Base-by-base conservation (phyloP, 1,140 invertebrate genomes). In the Augochlora pura region DNA sequence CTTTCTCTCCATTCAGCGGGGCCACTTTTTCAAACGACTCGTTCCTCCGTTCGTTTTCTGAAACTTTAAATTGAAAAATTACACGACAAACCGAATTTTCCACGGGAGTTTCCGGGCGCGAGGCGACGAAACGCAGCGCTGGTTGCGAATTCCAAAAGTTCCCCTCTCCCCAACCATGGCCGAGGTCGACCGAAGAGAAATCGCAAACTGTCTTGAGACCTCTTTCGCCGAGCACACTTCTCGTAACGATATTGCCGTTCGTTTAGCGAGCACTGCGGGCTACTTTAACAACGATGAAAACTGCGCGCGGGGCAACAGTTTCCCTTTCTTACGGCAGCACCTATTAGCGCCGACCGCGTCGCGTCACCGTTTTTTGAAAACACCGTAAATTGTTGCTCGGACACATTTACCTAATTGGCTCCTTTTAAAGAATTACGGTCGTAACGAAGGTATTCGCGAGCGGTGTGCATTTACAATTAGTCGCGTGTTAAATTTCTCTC, bases 61-160 rank as follows among this genome's bases (percentile, higher is more conserved):
- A 57, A 38, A 49, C 18, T 49, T 32, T 57, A 21, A 18, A 69
- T 38, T 14, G 67, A 69, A 57, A 39, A 69, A 69, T 54, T 68
- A 54, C 25, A 25, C 66, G 66, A 52, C 23, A 68, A 54, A 68
- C 25, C 49, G 66, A 54, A 54, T 68, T 68, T 32, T 9, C 8
- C 3, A n/a, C n/a, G 23, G 18, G 16, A 52, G 27, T 7, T 52
- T 68, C 18, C 25, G 25, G 23, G 16, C 46, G 18, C 2, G 38
- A 67, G 25, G 16, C 42, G 65, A 49, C 9, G 46, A 68, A 68
- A 68, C 66, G 66, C 16, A 3, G 23, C 7, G 7, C 12, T 23
- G 49, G 42, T 52, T 21, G n/a, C 49, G 38, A 54, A 52, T 54
- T 68, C 49, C 7, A 54, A 52, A 68, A 54, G 14, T 32, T 52